Evolutionary conservation across 37 sponge, comb jelly and placozoan genomes (phyloP), one percentile per base, ranked within the genome.

Genomic region (Eunapius fragilis): DNA sequence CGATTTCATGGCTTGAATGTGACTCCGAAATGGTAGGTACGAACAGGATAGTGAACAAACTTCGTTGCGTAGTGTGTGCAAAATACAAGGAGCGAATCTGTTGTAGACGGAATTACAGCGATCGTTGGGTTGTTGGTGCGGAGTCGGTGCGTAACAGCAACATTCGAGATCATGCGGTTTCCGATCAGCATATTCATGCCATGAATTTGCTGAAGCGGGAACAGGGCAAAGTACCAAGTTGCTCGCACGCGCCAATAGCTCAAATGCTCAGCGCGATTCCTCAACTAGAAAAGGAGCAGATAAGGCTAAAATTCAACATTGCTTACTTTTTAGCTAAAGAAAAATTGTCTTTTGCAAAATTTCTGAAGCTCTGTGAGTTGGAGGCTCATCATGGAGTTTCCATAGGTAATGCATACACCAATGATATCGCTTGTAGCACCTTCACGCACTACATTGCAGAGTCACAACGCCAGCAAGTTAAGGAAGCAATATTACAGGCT

Each of bases 111-210:
- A 88, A 92, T 72, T 88, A 47, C 50, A 88, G 85, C 69, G 75
- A 90, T 22, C 68, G 72, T 23, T 87, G 85, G 92, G 17, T 92
- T 36, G 50, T 83, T 23, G 92, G 92, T 30, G 92, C 88, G 5
- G 81, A 88, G 22, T 88, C 85, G 4, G 81, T 92, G 26, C 92
- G 92, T 41, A 92, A 81, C n/a, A 87, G 88, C 75, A 92, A 88
- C 69, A 84, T 92, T 22, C 78, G 83, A 17, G 89, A 92, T 35
- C 89, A 92, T 84, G 89, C 89, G 31, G 34, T 45, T 17, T 41
- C 77, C 12, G 83, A 89, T 30, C 91, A 91, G 72, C 91, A 91
- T 70, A n/a, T 12, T 30, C 77, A 80, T 85, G 93, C 89, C 0
- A n/a, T 88, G 77, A 70, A 22, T 10, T 50, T 92, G 37, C 71